Base-by-base conservation (phyloP, 2,113 vertebrate species). In the Zosterops borbonicus region DNA sequence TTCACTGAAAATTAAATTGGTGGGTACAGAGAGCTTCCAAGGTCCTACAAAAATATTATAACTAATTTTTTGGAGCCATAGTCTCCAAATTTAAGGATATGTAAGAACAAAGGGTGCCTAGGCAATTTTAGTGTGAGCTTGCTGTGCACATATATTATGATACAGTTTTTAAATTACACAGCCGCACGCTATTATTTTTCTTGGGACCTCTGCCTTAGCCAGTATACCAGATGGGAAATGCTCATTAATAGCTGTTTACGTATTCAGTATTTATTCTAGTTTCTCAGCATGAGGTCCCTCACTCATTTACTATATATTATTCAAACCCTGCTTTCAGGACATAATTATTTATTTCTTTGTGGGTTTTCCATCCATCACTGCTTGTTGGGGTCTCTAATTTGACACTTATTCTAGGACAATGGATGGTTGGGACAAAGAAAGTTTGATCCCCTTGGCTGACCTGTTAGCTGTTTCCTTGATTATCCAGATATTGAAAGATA, bases 201-300 rank as follows among this genome's bases (percentile, higher is more conserved):
- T 86, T 46, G 83, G 75, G 75, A 85, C 81, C 70, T 71, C 85
- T 93, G 71, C 82, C 85, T 96, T 62, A 89, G 69, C 56, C 65
- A 49, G 65, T 56, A 42, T 55, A 87, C 64, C 95, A 96, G 89
- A 96, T 97, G 94, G 96, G 91, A 87, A 91, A 49, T 23, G 89
- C 58, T 96, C 89, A 91, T 97, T 97, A 96, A 94, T 92, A 79
- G 65, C 91, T 95, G 77, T 91, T 94, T 96, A 87, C 74, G 77
- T 94, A 97, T 95, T 92, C 94, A 94, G 77, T 78, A 95, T 95
- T 95, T 97, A 89, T 92, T 89, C 73, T 89, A 55, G 25, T 92
- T 91, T 55, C 94, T 91, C 95, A 95, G 89, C 92, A 91, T 94
- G 95, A 84, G 77, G 60, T 33, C 49, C 44, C 62, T 92, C 73